phyloP scores from a whole-genome alignment of 2,113 vertebrate species.

The Baryphthengus martii region DNA sequence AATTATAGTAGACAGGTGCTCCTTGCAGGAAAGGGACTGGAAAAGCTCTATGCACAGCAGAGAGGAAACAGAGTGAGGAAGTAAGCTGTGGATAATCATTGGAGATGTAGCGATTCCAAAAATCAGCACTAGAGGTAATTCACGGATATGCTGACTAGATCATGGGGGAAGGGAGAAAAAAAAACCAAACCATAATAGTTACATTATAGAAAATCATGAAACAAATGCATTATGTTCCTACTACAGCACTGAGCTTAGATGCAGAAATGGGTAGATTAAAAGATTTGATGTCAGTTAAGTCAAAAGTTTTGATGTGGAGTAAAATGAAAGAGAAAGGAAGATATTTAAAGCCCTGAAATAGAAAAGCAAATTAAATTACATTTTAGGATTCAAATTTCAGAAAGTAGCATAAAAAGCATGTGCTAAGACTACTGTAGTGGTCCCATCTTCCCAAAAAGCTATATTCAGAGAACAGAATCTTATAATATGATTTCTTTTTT shows the following conservation, averaged over 20 bases:
- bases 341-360: neutral
- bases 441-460: neutral
- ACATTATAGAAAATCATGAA: neutral
- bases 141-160: conserved; percentile 83
- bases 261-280: neutral
- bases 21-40: conserved; percentile 91
- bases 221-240: neutral
- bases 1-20: conserved; percentile 88
- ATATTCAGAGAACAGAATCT: neutral
- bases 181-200: neutral
- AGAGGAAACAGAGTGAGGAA: conserved; percentile 93
- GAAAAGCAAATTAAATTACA: neutral
- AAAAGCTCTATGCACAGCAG: conserved; percentile 94
- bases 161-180: neutral
- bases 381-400: neutral
- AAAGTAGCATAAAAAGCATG: neutral
- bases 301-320: neutral
- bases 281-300: neutral
- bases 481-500: neutral
- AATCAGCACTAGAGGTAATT: conserved; percentile 88
- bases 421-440: neutral
- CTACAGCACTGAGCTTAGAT: neutral
- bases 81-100: conserved; percentile 88
- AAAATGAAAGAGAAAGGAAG: neutral
- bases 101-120: conserved; percentile 96